Conservation (phyloP, 2,888 invertebrate genomes). For the Polylopha cassiicola region DNA sequence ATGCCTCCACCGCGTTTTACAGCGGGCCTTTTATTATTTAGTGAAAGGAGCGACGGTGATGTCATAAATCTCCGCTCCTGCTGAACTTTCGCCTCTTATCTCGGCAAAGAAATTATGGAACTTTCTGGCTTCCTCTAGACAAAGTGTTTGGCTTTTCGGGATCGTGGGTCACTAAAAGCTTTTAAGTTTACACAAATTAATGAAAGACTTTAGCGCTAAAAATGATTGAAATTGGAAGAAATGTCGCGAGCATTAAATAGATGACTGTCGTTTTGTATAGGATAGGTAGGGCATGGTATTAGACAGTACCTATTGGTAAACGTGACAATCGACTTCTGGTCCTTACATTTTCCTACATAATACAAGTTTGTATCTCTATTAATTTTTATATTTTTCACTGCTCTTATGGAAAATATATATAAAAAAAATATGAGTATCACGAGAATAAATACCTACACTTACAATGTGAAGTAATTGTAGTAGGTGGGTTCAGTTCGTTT, state of each 20-base stretch:
- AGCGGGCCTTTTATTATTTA: constrained; percentile 76
- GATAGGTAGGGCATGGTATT: too few relatives aligned
- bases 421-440: too few relatives aligned
- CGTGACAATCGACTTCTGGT: too few relatives aligned
- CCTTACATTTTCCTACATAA: too few relatives aligned
- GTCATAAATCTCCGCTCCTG: constrained; percentile 77
- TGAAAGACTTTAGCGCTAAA: constrained; percentile 41
- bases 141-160: constrained; percentile 73
- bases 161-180: constrained; percentile 67
- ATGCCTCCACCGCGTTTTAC: constrained; percentile 73
- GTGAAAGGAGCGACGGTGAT: constrained; percentile 76
- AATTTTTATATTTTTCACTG: too few relatives aligned
- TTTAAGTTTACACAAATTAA: constrained; percentile 56
- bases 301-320: too few relatives aligned
- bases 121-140: constrained; percentile 74
- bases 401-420: too few relatives aligned
- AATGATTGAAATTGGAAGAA: constrained; percentile 34
- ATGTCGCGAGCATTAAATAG: constrained; percentile 15
- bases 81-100: constrained; percentile 77
- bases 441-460: too few relatives aligned
- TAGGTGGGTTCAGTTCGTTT: too few relatives aligned
- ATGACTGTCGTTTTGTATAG: constrained; percentile 12
- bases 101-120: constrained; percentile 75
- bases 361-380: too few relatives aligned
- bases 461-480: too few relatives aligned